Evolutionary conservation across 92 coral and sea anemone species (phyloP).

Genomic region (Virgularia gustaviana): DNA sequence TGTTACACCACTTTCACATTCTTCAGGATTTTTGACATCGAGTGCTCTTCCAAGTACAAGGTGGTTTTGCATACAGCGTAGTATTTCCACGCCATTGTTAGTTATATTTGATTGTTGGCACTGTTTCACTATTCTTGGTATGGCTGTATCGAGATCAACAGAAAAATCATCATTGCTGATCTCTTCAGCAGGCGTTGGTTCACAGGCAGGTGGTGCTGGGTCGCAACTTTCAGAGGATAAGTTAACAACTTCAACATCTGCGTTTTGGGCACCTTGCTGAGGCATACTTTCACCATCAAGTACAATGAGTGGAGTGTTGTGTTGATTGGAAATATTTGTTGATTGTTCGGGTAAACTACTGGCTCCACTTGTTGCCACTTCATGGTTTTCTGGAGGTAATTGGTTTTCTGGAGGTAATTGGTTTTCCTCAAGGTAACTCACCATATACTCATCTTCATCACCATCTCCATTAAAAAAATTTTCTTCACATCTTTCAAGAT

Average conservation of each 20-base stretch:
- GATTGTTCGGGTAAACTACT: slow-evolving; percentile 5
- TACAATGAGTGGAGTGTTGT: background rate
- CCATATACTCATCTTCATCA: slow-evolving; percentile 20
- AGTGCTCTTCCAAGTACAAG: slow-evolving; percentile 31
- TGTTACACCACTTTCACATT: slow-evolving; percentile 43
- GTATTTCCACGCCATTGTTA: slow-evolving; percentile 55
- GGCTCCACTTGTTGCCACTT: no score
- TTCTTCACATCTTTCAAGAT: slow-evolving; percentile 21
- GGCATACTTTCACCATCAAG: background rate
- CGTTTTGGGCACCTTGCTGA: no score
- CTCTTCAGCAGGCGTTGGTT: no score
- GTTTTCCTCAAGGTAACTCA: slow-evolving; percentile 1
- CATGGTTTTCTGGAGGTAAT: background rate
- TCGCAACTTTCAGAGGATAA: no score
- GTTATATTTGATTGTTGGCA: background rate
- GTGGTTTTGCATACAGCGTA: slow-evolving; percentile 30
- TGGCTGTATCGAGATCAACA: background rate
- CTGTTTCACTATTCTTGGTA: background rate
- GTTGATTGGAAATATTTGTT: slow-evolving; percentile 1
- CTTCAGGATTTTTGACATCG: slow-evolving; percentile 16
- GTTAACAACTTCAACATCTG: no score
- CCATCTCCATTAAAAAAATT: slow-evolving; percentile 20
- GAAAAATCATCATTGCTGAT: background rate
- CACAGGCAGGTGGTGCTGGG: slow-evolving; percentile 1
- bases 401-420: background rate